These are phyloP conservation scores for Boleophthalmus pectinirostris DNA, from an alignment of 2,113 vertebrate genomes.

Conservation along the genomic window DNA sequence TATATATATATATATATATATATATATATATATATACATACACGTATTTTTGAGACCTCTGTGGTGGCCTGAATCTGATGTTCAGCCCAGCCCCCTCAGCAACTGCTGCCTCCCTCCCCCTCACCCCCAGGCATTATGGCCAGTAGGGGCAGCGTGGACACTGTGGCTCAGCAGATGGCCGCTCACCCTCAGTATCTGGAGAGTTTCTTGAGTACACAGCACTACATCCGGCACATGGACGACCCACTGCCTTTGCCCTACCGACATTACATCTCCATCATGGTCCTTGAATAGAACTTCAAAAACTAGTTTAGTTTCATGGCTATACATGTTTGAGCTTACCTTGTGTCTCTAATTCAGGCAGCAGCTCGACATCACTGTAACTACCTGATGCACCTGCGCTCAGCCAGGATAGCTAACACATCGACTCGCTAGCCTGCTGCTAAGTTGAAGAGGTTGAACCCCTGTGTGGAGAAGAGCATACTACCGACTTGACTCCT, in stretches of 20 bases:
- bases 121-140: too few relatives aligned
- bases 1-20: too few relatives aligned
- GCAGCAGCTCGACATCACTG: constrained; percentile 80
- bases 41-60: too few relatives aligned
- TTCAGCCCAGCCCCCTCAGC: too few relatives aligned
- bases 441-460: constrained; percentile 75
- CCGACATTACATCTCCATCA: constrained; percentile 83
- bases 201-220: constrained; percentile 82
- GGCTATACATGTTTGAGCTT: background rate
- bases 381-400: constrained; percentile 78
- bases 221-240: constrained; percentile 85
- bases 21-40: too few relatives aligned
- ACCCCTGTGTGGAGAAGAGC: too few relatives aligned
- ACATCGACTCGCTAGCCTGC: constrained; percentile 55
- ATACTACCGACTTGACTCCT: background rate
- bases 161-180: constrained; percentile 84
- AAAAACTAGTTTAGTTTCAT: background rate
- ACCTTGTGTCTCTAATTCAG: constrained; percentile 42
- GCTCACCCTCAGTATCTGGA: constrained; percentile 83
- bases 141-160: constrained; percentile 82
- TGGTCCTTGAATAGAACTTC: constrained; percentile 63
- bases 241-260: constrained; percentile 80
- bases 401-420: constrained; percentile 71
- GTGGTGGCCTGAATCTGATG: too few relatives aligned
- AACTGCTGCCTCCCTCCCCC: too few relatives aligned